phyloP scores from a whole-genome alignment of 2,113 vertebrate genomes.

The Pseudolaguvia tuberculata region DNA sequence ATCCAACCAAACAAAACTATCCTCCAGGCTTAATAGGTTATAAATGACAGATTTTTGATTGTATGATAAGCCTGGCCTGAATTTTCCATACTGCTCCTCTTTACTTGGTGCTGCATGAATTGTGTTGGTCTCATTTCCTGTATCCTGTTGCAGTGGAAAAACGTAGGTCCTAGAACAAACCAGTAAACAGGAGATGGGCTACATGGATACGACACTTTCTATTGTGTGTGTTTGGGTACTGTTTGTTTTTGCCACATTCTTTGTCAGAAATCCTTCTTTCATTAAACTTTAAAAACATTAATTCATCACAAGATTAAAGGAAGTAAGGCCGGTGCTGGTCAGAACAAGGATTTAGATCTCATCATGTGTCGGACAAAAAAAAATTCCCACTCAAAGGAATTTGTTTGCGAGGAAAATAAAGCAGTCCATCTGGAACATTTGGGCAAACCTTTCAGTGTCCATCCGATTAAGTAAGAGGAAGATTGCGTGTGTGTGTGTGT shows the following conservation, averaged over 20 bases:
- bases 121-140: background rate
- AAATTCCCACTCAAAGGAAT: background rate
- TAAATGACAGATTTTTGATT: background rate
- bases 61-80: background rate
- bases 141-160: background rate
- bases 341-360: constrained; percentile 15
- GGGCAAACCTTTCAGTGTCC: background rate
- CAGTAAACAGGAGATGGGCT: background rate
- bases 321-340: background rate
- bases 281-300: background rate
- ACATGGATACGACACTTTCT: background rate
- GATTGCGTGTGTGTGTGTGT: constrained; percentile 9
- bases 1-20: background rate
- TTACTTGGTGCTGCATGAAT: background rate
- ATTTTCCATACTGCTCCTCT: background rate
- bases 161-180: background rate
- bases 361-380: background rate
- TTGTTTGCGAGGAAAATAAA: constrained; percentile 21
- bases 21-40: background rate
- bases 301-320: background rate
- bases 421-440: constrained; percentile 14
- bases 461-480: constrained; percentile 16
- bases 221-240: background rate
- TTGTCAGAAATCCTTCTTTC: background rate
- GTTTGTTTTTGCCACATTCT: background rate